Base-by-base conservation (phyloP, 2,113 vertebrate genomes). In the Nothoprocta perdicaria region DNA sequence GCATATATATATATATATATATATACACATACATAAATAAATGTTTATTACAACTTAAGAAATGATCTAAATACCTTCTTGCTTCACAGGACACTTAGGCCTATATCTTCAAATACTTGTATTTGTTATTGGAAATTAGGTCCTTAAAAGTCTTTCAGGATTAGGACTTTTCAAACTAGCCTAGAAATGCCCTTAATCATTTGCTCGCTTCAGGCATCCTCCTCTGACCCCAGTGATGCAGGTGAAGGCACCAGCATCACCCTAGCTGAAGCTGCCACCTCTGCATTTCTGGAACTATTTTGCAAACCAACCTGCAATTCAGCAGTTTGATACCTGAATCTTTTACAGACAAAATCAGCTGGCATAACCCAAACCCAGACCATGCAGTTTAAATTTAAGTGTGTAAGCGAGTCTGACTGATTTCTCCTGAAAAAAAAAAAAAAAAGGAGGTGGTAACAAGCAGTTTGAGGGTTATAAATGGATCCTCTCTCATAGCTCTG, bases 11-110 rank as follows among this genome's bases (percentile, higher is more conserved):
- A 43, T 43, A 7, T 33, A 58, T 15, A 60, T 5, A 35, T 14
- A 43, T 43, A 43, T 43, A 43, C 14, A 43, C 14, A 38, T 38
- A 38, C 8, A 87, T 13, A 23, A 48, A 48, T 22, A 48, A n/a
- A 2, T 2, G 0, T 2, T 35, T 62, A 48, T 21, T 62, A 11
- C 46, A 29, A 43, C 27, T 10, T 31, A 16, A 79, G 26, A 45
- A 48, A 16, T 11, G 5, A 68, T 53, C 55, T 69, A 81, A 90
- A 72, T 48, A 62, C 16, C 0, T 0, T 6, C 2, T 2, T 76
- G 3, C 2, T 35, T 19, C 62, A 29, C 23, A 41, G 63, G 17
- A 61, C 5, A 6, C 16, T 53, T 19, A 73, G 9, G 8, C 21
- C 27, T 66, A 76, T 31, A 53, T 61, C 9, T 31, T 71, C 14